phyloP scores from a whole-genome alignment of 1,140 invertebrate genomes.

The Acyrthosiphon pisum region DNA sequence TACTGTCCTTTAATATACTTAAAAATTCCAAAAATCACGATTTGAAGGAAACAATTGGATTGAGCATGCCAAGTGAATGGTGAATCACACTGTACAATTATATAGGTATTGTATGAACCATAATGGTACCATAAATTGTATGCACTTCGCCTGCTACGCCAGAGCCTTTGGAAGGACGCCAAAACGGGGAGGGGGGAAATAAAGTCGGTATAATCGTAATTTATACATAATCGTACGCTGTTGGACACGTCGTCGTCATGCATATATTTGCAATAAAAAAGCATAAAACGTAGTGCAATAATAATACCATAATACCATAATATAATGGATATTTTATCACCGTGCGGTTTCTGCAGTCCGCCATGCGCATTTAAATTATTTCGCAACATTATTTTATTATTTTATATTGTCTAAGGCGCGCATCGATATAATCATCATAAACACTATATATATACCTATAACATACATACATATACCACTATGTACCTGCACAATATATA shows the following conservation, averaged over 20 bases:
- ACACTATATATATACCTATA: too few relatives aligned
- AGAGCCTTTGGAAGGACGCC: neutral
- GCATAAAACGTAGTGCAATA: too few relatives aligned
- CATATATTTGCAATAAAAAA: constrained; percentile 1
- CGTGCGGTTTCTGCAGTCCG: neutral
- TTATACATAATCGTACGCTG: neutral
- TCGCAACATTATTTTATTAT: neutral
- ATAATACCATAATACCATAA: neutral
- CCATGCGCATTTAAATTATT: neutral
- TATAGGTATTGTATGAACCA: neutral
- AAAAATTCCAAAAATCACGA: neutral
- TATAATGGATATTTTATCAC: constrained; percentile 2
- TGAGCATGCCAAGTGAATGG: too few relatives aligned
- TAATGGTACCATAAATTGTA: neutral
- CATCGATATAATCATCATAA: neutral
- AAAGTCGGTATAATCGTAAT: neutral
- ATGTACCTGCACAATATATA: too few relatives aligned
- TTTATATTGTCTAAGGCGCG: neutral
- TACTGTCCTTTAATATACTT: too few relatives aligned
- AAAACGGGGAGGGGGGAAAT: neutral
- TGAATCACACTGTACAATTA: neutral
- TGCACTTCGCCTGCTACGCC: neutral
- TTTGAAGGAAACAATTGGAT: neutral
- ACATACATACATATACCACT: too few relatives aligned
- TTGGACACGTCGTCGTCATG: neutral